Percentiles rank a stretch among this genome's conserved stretches.
These are phyloP conservation scores for Anguilla japonica DNA, from an alignment of 2,113 vertebrate genomes.

Conservation along the genomic window DNA sequence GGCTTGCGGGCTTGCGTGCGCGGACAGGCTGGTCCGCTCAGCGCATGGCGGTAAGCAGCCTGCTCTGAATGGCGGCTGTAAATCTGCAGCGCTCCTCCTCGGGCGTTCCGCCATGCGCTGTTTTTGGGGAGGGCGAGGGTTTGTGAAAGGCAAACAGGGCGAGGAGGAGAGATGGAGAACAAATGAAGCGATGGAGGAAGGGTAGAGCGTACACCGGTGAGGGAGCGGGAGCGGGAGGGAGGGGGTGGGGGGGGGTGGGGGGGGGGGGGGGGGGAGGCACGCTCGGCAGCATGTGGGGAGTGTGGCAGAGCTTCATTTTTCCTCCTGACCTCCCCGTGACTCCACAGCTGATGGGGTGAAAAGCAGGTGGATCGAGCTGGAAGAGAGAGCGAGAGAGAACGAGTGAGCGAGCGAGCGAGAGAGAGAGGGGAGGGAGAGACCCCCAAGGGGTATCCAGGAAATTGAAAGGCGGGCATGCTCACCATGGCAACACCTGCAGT, in stretches of 20 bases:
- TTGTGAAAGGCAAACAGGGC: neutral
- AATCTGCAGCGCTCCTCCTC: neutral
- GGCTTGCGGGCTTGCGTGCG: no score
- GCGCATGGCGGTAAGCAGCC: no score
- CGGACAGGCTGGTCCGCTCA: no score
- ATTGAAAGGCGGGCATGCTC: conserved; percentile 14
- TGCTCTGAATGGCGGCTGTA: neutral
- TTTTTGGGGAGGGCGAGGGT: no score
- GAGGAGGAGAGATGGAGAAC: neutral
- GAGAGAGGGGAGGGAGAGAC: neutral
- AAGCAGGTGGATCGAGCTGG: conserved; percentile 55
- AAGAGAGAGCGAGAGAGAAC: neutral
- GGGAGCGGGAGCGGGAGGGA: neutral
- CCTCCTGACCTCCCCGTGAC: conserved; percentile 46
- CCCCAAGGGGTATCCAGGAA: conserved; percentile 38
- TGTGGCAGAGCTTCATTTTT: conserved; percentile 43
- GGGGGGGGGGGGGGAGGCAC: neutral
- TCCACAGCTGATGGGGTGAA: conserved; percentile 45
- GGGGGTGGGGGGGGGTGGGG: neutral
- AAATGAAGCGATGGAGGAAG: neutral
- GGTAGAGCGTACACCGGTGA: no score
- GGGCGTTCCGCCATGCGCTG: neutral
- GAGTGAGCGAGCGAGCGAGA: no score
- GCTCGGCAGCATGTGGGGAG: conserved; percentile 3
- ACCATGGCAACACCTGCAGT: conserved; percentile 27